phyloP scores from a whole-genome alignment of 2,797 vertebrate genomes.

The Loriculus beryllinus region DNA sequence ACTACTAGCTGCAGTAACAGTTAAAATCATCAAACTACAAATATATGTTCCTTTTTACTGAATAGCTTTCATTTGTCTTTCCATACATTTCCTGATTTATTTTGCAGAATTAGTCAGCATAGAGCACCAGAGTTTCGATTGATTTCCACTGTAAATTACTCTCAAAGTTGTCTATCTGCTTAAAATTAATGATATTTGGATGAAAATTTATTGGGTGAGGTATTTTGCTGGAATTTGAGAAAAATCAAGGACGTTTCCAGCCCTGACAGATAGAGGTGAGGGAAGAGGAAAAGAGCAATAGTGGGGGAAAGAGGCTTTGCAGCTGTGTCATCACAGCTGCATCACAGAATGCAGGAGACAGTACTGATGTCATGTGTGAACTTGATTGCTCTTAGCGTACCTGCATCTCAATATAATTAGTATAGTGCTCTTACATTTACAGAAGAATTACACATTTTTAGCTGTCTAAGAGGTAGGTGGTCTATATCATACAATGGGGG shows the following conservation, averaged over 20 bases:
- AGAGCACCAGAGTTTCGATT: neutral
- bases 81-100: neutral
- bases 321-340: conserved; percentile 28
- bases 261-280: neutral
- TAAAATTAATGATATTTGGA: neutral
- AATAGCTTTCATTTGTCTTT: neutral
- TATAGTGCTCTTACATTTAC: neutral
- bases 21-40: neutral
- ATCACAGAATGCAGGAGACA: neutral
- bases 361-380: neutral
- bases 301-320: neutral
- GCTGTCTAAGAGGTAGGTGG: neutral
- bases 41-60: neutral
- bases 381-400: neutral
- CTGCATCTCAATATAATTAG: neutral
- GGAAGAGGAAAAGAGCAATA: neutral
- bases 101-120: neutral
- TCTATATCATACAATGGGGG: neutral
- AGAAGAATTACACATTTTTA: neutral
- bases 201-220: neutral
- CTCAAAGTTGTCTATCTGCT: neutral
- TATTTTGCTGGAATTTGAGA: neutral
- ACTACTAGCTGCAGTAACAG: neutral
- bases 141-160: neutral
- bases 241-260: neutral